Evolutionary conservation across 1,140 invertebrate genomes (phyloP).

Genomic region (Dinoponera quadriceps): DNA sequence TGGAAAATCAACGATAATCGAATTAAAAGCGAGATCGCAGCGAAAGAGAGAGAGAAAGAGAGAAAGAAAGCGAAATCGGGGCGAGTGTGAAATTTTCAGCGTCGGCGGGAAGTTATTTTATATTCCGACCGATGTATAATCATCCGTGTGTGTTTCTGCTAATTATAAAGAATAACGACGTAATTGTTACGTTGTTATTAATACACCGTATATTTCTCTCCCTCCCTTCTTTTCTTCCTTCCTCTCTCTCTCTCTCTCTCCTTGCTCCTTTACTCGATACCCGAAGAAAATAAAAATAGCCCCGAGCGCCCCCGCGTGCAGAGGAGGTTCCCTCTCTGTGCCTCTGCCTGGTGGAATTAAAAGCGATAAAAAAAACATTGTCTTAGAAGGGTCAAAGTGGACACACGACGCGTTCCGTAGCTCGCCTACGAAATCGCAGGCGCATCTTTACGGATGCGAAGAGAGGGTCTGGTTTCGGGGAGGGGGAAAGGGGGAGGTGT

Average conservation of each 20-base stretch:
- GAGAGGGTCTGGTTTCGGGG: too few relatives aligned
- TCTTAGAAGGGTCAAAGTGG: constrained; percentile 5
- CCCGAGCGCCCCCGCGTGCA: background rate
- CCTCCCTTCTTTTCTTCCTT: background rate
- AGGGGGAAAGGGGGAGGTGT: background rate
- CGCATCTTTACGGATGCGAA: too few relatives aligned
- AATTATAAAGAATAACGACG: too few relatives aligned
- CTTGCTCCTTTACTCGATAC: background rate
- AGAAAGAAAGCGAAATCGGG: too few relatives aligned
- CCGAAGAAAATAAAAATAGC: constrained; percentile 3
- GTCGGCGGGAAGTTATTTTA: too few relatives aligned
- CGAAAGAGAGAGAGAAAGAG: too few relatives aligned
- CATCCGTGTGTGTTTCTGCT: too few relatives aligned
- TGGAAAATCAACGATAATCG: too few relatives aligned
- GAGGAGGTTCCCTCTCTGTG: background rate
- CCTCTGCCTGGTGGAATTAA: background rate
- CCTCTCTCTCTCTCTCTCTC: background rate
- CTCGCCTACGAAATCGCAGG: constrained; percentile 12
- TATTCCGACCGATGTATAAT: background rate
- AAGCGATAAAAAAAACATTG: background rate
- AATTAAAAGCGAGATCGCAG: too few relatives aligned
- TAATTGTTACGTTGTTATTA: too few relatives aligned
- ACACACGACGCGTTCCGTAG: background rate
- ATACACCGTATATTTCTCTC: too few relatives aligned
- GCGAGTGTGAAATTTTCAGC: too few relatives aligned